A percentile compares a stretch with the other conserved stretches of the same genome.
phyloP scores from a whole-genome alignment of 2,797 vertebrate genomes.

The Peromyscus melanophrys region DNA sequence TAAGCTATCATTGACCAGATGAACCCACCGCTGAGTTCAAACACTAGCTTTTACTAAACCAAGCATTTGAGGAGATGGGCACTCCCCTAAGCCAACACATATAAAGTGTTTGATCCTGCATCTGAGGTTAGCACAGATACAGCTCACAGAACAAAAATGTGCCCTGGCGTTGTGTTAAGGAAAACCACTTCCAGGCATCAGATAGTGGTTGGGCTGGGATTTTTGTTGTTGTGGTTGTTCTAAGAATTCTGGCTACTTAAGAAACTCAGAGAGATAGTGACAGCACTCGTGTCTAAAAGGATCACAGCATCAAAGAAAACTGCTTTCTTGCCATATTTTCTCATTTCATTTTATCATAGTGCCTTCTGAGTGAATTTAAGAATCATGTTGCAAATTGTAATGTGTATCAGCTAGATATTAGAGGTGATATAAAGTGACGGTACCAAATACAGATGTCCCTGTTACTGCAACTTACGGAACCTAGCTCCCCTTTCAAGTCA shows the following conservation, averaged over 20 bases:
- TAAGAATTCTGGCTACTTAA: conserved; percentile 65
- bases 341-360: not conserved
- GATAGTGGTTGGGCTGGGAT: conserved; percentile 36
- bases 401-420: conserved; percentile 1
- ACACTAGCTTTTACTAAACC: conserved; percentile 59
- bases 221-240: conserved; percentile 9
- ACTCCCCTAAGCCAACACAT: conserved; percentile 71
- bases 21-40: conserved; percentile 53
- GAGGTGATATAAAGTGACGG: not conserved
- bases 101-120: conserved; percentile 69
- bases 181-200: conserved; percentile 78
- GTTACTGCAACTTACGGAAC: not conserved
- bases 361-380: conserved; percentile 31
- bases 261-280: conserved; percentile 67
- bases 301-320: conserved; percentile 36
- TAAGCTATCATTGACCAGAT: not conserved
- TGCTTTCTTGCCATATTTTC: not conserved
- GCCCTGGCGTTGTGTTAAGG: conserved; percentile 63
- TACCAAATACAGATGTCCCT: conserved; percentile 10
- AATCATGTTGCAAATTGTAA: not conserved
- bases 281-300: conserved; percentile 39
- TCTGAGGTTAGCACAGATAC: conserved; percentile 38
- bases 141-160: conserved; percentile 84
- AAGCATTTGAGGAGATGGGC: conserved; percentile 59
- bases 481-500: not conserved